These are phyloP conservation scores for Symphodus melops DNA, from an alignment of 2,113 vertebrate species.

Conservation along the genomic window DNA sequence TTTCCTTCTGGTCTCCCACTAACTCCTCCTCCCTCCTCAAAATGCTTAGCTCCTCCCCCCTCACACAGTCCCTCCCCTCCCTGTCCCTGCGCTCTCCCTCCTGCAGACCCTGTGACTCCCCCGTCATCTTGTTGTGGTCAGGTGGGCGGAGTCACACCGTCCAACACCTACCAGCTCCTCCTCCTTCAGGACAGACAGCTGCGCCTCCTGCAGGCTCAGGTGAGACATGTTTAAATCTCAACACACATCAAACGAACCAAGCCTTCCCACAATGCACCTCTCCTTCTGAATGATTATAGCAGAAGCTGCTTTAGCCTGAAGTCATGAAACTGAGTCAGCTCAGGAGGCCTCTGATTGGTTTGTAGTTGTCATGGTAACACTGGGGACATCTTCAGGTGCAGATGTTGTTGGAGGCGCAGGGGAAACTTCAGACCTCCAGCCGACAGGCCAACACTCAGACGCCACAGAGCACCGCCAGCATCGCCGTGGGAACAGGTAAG, in stretches of 20 bases:
- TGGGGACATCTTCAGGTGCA: conserved; percentile 85
- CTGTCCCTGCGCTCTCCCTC: conserved; percentile 23
- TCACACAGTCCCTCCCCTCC: conserved; percentile 2
- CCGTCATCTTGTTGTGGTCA: conserved; percentile 73
- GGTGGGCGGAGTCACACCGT: conserved; percentile 81
- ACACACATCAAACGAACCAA: no score
- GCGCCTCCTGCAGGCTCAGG: conserved; percentile 94
- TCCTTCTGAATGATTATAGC: no score
- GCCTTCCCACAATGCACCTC: background rate
- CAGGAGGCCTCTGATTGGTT: conserved; percentile 6
- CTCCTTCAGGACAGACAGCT: conserved; percentile 93
- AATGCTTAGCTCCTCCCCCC: background rate
- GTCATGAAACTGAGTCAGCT: background rate
- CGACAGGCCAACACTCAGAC: conserved; percentile 38
- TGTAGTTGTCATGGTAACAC: background rate
- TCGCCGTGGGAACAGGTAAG: conserved; percentile 95
- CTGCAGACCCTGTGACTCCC: conserved; percentile 14
- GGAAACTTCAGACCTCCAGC: conserved; percentile 58
- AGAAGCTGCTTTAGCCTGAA: no score
- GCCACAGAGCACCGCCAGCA: conserved; percentile 84
- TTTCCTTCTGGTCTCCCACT: background rate
- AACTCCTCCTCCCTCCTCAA: background rate
- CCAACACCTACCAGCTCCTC: conserved; percentile 89
- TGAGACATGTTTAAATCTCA: conserved; percentile 43
- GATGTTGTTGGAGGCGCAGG: conserved; percentile 91